Evolutionary conservation across 2,888 invertebrate species (phyloP).

Genomic region (Lingula anatina): DNA sequence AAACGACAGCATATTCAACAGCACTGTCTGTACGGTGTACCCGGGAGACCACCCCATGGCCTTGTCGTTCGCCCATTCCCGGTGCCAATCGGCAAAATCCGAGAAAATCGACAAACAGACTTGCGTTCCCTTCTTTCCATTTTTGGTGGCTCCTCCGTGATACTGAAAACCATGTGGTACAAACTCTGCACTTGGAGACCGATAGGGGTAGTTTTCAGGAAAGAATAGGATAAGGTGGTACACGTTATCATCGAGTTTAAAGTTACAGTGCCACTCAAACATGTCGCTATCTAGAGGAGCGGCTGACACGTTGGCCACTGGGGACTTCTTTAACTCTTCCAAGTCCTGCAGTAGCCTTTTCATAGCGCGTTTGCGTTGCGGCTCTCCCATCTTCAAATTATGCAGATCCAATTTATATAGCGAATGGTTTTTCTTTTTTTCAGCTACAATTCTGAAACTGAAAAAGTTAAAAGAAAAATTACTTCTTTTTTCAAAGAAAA

Average conservation of each 20-base stretch:
- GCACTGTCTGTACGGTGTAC: slow-evolving; percentile 36
- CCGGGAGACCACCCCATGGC: slow-evolving; percentile 37
- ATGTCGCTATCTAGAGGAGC: slow-evolving; percentile 33
- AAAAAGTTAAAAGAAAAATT: no score
- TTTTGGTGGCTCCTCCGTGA: slow-evolving; percentile 33
- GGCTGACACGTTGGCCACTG: slow-evolving; percentile 35
- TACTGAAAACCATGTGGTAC: slow-evolving; percentile 33
- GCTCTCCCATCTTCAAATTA: slow-evolving; percentile 20
- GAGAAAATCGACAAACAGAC: slow-evolving; percentile 39
- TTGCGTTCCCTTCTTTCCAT: slow-evolving; percentile 32
- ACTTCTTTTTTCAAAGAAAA: no score
- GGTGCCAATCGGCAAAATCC: slow-evolving; percentile 34
- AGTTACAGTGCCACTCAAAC: slow-evolving; percentile 43
- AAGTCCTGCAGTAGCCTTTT: slow-evolving; percentile 29
- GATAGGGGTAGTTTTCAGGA: slow-evolving; percentile 33
- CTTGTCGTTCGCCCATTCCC: slow-evolving; percentile 38
- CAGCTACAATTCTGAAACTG: no score
- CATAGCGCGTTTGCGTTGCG: slow-evolving; percentile 28
- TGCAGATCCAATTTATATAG: no score
- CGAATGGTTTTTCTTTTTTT: no score
- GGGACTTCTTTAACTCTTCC: slow-evolving; percentile 25
- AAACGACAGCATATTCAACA: slow-evolving; percentile 36
- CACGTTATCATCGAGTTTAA: slow-evolving; percentile 29
- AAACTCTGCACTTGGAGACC: slow-evolving; percentile 37
- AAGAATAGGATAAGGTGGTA: slow-evolving; percentile 35